phyloP scores from a whole-genome alignment of 1,140 invertebrate genomes.

The Orchesella cincta region DNA sequence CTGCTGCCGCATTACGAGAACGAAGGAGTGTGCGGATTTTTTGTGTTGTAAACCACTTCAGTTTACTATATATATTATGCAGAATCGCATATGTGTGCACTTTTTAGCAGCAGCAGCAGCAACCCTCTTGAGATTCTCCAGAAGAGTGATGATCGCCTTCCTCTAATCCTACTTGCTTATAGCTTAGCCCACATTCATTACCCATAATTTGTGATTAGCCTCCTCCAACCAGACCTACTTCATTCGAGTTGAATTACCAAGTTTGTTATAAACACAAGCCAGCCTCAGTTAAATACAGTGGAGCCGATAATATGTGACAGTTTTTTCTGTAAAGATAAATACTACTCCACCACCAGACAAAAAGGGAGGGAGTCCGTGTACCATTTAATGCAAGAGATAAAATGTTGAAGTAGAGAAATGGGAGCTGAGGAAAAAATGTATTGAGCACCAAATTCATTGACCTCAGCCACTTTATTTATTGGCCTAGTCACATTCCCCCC shows the following conservation, averaged over 20 bases:
- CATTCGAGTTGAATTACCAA: neutral
- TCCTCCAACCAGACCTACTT: constrained; percentile 1
- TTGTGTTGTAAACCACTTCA: too few species aligned
- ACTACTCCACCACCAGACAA: neutral
- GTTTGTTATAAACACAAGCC: too few species aligned
- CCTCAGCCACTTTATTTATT: constrained; percentile 16
- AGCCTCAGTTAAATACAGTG: too few species aligned
- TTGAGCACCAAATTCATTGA: constrained; percentile 25
- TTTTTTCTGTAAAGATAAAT: neutral
- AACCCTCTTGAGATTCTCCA: constrained; percentile 9
- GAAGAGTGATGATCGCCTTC: neutral
- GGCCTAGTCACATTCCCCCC: constrained; percentile 22
- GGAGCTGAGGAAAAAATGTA: neutral
- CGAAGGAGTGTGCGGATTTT: too few species aligned
- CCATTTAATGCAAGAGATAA: too few species aligned
- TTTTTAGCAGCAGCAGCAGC: too few species aligned
- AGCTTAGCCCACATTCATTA: constrained; percentile 13
- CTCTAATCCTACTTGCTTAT: too few species aligned
- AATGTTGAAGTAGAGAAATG: neutral
- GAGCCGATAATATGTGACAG: too few species aligned
- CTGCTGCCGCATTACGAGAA: too few species aligned
- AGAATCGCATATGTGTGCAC: too few species aligned
- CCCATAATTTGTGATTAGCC: constrained; percentile 19
- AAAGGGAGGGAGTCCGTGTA: too few species aligned
- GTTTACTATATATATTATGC: too few species aligned